Evolutionary conservation across 2,888 invertebrate genomes (phyloP).

Genomic region (Exephanes ischioxanthus): DNA sequence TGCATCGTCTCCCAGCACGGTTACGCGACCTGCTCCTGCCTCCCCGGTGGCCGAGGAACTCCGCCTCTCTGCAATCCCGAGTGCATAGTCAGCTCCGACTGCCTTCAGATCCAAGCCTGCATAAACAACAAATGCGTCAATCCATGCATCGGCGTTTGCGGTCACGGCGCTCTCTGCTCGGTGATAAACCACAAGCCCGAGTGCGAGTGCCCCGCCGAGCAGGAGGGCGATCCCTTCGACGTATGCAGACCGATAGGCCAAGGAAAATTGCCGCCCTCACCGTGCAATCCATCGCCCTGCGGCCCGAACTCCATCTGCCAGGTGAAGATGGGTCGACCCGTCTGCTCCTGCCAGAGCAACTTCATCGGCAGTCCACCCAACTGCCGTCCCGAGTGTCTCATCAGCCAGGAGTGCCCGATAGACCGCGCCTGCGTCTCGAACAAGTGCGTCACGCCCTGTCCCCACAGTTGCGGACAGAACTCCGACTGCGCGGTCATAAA

Average conservation of each 20-base stretch:
- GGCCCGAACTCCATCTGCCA: slow-evolving; percentile 94
- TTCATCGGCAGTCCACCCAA: slow-evolving; percentile 93
- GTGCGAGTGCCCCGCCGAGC: slow-evolving; percentile 91
- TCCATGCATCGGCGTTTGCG: slow-evolving; percentile 94
- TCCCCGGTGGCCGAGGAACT: slow-evolving; percentile 91
- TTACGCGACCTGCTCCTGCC: slow-evolving; percentile 89
- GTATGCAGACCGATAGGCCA: slow-evolving; percentile 85
- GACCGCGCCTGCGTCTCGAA: slow-evolving; percentile 93
- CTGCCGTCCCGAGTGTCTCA: slow-evolving; percentile 93
- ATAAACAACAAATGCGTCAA: slow-evolving; percentile 92
- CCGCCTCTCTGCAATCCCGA: slow-evolving; percentile 94
- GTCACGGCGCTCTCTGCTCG: slow-evolving; percentile 90
- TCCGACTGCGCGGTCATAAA: slow-evolving; percentile 89
- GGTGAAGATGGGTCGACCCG: slow-evolving; percentile 91
- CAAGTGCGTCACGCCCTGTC: slow-evolving; percentile 93
- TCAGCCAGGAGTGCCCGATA: slow-evolving; percentile 92
- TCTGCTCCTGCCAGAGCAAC: slow-evolving; percentile 92
- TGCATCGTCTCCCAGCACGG: slow-evolving; percentile 88
- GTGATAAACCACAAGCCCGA: slow-evolving; percentile 95
- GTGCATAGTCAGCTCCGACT: slow-evolving; percentile 94
- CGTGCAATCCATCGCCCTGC: slow-evolving; percentile 87
- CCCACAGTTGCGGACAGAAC: slow-evolving; percentile 91
- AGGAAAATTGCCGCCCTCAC: slow-evolving; percentile 78
- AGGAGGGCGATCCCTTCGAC: slow-evolving; percentile 93
- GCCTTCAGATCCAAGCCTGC: slow-evolving; percentile 92